These are phyloP conservation scores for Atherinosoma microstoma DNA, from an alignment of 2,797 vertebrate genomes.

Conservation along the genomic window DNA sequence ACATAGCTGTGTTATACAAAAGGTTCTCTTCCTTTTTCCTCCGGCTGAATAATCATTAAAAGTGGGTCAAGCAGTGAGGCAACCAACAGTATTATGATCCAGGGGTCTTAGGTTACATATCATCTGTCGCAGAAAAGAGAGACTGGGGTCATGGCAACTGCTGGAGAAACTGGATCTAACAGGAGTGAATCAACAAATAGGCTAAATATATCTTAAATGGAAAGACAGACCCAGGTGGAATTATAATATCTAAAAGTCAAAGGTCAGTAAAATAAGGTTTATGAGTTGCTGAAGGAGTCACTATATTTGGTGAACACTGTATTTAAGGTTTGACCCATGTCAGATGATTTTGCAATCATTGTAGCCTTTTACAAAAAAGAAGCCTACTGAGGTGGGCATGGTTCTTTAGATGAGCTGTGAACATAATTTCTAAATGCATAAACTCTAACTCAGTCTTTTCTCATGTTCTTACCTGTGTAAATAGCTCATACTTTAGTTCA, in stretches of 20 bases:
- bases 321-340: background rate
- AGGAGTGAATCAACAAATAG: constrained; percentile 18
- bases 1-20: constrained; percentile 28
- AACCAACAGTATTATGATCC: constrained; percentile 67
- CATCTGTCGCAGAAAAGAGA: constrained; percentile 61
- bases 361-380: constrained; percentile 36
- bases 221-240: background rate
- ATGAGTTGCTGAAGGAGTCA: background rate
- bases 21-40: constrained; percentile 50
- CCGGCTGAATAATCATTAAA: constrained; percentile 74
- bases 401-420: constrained; percentile 21
- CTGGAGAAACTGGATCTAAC: constrained; percentile 28
- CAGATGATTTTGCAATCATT: constrained; percentile 1
- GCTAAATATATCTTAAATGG: background rate
- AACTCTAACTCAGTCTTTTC: constrained; percentile 35
- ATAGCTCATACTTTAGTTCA: constrained; percentile 10
- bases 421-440: constrained; percentile 15
- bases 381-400: constrained; percentile 6
- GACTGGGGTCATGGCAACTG: constrained; percentile 13
- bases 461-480: constrained; percentile 12
- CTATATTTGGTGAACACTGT: background rate
- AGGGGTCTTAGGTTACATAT: constrained; percentile 67
- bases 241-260: background rate
- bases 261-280: background rate
- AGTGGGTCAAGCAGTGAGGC: constrained; percentile 70